Evolutionary conservation across 1,140 invertebrate species (phyloP), one percentile per base, ranked within the genome.

Genomic region (Atta texana): DNA sequence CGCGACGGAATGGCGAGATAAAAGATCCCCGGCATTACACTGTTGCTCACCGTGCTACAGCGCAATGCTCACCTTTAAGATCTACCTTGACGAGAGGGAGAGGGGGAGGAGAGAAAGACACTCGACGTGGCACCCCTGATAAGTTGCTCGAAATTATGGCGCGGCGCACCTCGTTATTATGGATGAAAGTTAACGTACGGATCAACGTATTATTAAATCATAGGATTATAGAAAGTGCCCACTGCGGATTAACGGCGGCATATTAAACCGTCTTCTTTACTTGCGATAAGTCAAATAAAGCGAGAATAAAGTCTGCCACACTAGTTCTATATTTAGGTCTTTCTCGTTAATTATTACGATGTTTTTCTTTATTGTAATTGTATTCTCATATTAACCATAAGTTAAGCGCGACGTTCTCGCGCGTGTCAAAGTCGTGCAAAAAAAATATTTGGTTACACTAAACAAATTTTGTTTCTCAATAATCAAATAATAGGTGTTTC

Each of bases 21-120:
- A 21, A 68, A 86, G 86, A 91, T 89, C 75, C 57, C 82, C 68
- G 57, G 82, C 69, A 80, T 90, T 85, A 78, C 82, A 80, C 72
- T 75, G 78, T 57, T 76, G 61, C 81, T 86, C 21, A 39, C 16
- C 5, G 63, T 74, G 61, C 74, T 57, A 7, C 53, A 2, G 76
- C 68, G 53, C 69, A 80, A 66, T 77, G 85, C 61, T 84, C 84
- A 87, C 78, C 86, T 90, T 90, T 82, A 71, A 80, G 31, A 57
- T 10, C 28, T 57, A 61, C 24, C 59, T 82, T 44, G 64, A 51
- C 24, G 44, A 14, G 68, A 57, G 8, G 49, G 57, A 55, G 12
- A 55, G 55, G 6, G 28, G 5, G 31, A 21, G 24, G 21, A 49
- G 34, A 16, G 34, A 4, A 24, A 34, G 31, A 84, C 44, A 63